phyloP scores from a whole-genome alignment of 2,888 invertebrate genomes.

The Agonopterix heracliana region DNA sequence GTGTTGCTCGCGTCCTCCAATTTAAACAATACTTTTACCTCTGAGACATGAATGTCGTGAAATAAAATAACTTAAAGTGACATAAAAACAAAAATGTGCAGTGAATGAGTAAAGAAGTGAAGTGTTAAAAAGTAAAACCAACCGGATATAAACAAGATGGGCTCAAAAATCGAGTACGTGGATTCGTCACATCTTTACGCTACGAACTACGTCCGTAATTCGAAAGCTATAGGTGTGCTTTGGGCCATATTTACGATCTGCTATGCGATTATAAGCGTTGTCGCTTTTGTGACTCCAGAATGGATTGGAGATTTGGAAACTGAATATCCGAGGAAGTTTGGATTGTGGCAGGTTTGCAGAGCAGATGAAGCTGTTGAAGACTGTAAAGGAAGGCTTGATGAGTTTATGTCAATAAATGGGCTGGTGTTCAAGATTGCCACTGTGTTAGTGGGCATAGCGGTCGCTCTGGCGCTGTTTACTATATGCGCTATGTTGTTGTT shows the following conservation, averaged over 20 bases:
- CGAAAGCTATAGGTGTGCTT: conserved; percentile 95
- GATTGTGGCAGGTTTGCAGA: conserved; percentile 93
- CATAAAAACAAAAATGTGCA: background rate
- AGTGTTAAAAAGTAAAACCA: conserved; percentile 21
- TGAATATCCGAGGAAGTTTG: conserved; percentile 93
- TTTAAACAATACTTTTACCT: conserved; percentile 15
- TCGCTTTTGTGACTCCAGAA: conserved; percentile 96
- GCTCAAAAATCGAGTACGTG: conserved; percentile 94
- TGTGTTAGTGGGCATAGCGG: conserved; percentile 91
- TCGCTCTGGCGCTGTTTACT: conserved; percentile 88
- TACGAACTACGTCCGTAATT: conserved; percentile 92
- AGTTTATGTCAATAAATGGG: conserved; percentile 87
- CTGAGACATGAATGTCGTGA: conserved; percentile 44
- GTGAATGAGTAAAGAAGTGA: conserved; percentile 9
- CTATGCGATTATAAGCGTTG: conserved; percentile 95
- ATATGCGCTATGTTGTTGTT: conserved; percentile 93
- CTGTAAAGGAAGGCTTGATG: conserved; percentile 90
- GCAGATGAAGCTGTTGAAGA: conserved; percentile 85
- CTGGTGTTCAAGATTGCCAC: conserved; percentile 92
- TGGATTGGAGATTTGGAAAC: conserved; percentile 92
- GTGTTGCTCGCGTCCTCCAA: conserved; percentile 60
- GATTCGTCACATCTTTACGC: conserved; percentile 94
- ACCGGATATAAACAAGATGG: conserved; percentile 77
- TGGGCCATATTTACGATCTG: conserved; percentile 99
- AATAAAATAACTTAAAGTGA: background rate